Conservation (phyloP, 1,140 invertebrate species). For the Bombus polaris region DNA sequence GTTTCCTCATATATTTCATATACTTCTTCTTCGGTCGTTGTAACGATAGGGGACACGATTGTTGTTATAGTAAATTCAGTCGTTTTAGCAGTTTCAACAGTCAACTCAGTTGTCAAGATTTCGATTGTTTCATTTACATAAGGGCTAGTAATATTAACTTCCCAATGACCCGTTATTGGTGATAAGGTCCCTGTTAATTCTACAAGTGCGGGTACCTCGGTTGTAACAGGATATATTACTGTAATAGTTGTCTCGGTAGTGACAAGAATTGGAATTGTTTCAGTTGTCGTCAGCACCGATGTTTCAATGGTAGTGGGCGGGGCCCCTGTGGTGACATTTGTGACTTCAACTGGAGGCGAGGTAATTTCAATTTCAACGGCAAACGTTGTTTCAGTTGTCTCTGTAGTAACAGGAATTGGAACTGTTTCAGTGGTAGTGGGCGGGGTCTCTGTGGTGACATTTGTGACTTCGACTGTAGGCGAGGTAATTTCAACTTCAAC, state of each 20-base stretch:
- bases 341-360: accelerated
- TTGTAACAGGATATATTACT: background rate
- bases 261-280: background rate
- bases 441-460: background rate
- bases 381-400: background rate
- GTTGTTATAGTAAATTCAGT: background rate
- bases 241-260: background rate
- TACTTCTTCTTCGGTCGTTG: background rate
- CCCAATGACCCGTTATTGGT: background rate
- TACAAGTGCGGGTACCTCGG: background rate
- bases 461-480: background rate
- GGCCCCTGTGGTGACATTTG: too few relatives aligned
- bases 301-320: too few relatives aligned
- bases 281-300: accelerated
- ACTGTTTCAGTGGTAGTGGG: background rate
- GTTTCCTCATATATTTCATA: background rate
- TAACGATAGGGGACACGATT: too few relatives aligned
- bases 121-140: background rate
- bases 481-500: background rate
- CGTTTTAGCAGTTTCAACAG: background rate
- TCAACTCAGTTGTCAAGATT: background rate
- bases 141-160: background rate
- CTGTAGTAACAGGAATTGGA: background rate
- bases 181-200: background rate
- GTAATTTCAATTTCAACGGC: background rate